Percentiles rank a stretch among this genome's conserved stretches.
phyloP scores from a whole-genome alignment of 2,113 vertebrate genomes.

The Lates calcarifer region DNA sequence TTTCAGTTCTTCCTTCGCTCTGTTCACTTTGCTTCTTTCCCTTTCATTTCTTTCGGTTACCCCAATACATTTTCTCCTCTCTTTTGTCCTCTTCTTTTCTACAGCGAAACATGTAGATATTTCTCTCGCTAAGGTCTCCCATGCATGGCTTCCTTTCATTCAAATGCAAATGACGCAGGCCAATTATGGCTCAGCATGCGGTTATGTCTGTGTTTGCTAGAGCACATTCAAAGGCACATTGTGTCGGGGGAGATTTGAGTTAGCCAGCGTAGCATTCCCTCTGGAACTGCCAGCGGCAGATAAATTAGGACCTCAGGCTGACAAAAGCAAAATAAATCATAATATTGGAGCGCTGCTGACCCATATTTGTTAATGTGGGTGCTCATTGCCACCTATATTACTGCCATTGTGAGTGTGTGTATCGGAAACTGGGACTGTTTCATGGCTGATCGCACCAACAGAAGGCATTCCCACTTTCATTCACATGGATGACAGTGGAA shows the following conservation, averaged over 20 bases:
- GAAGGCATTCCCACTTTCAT: conserved; percentile 40
- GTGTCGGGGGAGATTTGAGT: conserved; percentile 63
- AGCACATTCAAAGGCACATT: conserved; percentile 73
- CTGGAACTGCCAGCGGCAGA: conserved; percentile 62
- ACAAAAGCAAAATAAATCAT: conserved; percentile 74
- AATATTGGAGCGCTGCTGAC: conserved; percentile 64
- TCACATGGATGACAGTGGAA: conserved; percentile 34
- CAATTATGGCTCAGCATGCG: conserved; percentile 77
- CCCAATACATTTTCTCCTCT: neutral
- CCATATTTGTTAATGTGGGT: conserved; percentile 71
- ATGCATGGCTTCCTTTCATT: conserved; percentile 71
- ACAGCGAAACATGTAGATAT: conserved; percentile 45
- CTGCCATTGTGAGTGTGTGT: conserved; percentile 49
- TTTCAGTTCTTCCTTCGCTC: neutral
- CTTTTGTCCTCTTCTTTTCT: neutral
- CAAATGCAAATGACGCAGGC: conserved; percentile 80
- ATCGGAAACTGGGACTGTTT: conserved; percentile 26
- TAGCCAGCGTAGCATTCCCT: conserved; percentile 62
- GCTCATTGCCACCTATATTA: conserved; percentile 57
- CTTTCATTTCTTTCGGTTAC: conserved; percentile 4
- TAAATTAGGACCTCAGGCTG: conserved; percentile 68
- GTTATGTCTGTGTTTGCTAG: conserved; percentile 76
- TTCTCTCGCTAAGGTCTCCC: conserved; percentile 43
- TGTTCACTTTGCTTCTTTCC: neutral
- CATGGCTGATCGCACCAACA: conserved; percentile 52